Evolutionary conservation across 1,140 invertebrate genomes (phyloP).

Genomic region (Telenomus remus): DNA sequence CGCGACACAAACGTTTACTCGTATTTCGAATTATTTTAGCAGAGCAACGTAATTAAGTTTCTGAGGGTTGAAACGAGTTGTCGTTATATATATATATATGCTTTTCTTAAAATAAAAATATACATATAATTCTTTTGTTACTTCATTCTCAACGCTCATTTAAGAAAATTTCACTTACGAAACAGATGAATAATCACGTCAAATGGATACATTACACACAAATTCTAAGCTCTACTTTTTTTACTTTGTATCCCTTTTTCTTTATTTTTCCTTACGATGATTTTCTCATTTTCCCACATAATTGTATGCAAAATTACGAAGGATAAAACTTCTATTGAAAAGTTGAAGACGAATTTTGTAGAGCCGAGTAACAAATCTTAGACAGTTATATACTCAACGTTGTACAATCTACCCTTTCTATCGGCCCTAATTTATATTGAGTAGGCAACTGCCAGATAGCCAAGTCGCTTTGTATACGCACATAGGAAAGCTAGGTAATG

Average conservation of each 20-base stretch:
- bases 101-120: conserved; percentile 46
- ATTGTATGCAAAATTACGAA: too few species aligned
- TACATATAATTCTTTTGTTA: conserved; percentile 48
- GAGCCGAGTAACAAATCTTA: conserved; percentile 44
- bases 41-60: conserved; percentile 61
- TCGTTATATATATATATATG: conserved; percentile 56
- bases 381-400: conserved; percentile 72
- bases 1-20: conserved; percentile 71
- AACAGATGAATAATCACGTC: conserved; percentile 25
- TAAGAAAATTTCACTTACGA: conserved; percentile 38
- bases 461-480: conserved; percentile 59
- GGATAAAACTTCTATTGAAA: not conserved
- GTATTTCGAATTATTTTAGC: conserved; percentile 72
- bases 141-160: conserved; percentile 33
- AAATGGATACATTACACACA: not conserved
- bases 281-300: too few species aligned
- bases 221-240: not conserved
- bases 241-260: too few species aligned
- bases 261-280: too few species aligned
- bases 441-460: conserved; percentile 68
- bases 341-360: conserved; percentile 29
- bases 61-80: conserved; percentile 58
- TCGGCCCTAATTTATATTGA: conserved; percentile 75
- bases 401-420: conserved; percentile 75
- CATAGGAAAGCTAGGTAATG: conserved; percentile 72